Evolutionary conservation across 2,797 vertebrate genomes (phyloP).

Genomic region (Hypotaenidia okinawae): DNA sequence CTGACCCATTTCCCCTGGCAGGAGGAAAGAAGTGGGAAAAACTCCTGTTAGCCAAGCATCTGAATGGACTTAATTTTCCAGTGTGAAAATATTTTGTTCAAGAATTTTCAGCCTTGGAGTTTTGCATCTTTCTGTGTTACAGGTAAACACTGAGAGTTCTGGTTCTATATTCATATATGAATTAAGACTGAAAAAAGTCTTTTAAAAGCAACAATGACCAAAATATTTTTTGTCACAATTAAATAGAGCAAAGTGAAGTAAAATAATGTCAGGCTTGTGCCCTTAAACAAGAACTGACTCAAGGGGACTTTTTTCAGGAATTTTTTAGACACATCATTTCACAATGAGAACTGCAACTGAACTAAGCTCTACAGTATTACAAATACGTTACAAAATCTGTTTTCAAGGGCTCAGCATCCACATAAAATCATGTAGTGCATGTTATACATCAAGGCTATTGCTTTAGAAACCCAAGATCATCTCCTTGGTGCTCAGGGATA

Average conservation of each 20-base stretch:
- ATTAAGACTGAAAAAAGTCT: neutral
- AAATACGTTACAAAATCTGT: neutral
- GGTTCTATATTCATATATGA: neutral
- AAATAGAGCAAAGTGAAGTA: neutral
- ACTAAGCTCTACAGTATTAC: neutral
- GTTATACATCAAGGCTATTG: neutral
- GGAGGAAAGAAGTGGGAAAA: neutral
- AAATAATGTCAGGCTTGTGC: neutral
- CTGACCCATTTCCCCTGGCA: neutral
- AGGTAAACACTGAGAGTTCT: neutral
- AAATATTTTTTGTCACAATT: neutral
- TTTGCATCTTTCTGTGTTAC: neutral
- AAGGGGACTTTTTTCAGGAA: neutral
- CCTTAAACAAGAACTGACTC: neutral
- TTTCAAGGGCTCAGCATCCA: neutral
- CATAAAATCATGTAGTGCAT: neutral
- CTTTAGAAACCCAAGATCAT: neutral
- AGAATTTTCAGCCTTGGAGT: neutral
- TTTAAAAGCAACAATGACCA: neutral
- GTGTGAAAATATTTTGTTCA: neutral
- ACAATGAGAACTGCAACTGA: neutral
- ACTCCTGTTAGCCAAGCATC: neutral
- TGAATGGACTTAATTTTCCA: neutral
- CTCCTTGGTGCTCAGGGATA: neutral
- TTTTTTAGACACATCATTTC: neutral